Evolutionary conservation across 2,113 vertebrate genomes (phyloP), one percentile per base, ranked within the genome.

Genomic region (Brienomyrus longianalis): DNA sequence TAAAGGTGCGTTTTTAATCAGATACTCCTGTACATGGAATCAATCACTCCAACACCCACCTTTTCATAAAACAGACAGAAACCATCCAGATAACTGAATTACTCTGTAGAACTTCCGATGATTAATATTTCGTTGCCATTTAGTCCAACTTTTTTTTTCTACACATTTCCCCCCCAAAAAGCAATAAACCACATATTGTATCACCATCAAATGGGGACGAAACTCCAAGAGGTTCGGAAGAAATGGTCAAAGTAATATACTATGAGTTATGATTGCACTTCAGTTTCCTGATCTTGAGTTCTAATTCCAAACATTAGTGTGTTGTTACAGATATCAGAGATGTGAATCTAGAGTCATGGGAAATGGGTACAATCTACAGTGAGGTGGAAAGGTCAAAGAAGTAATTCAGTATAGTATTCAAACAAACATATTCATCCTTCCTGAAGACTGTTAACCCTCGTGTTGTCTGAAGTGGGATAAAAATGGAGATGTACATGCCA

Each of bases 1-100:
- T 99, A 31, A 99, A 99, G 96, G 98, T 99, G 92, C 90, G 50
- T 56, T 56, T 54, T 8, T 83, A 31, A 8, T 89, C 48, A 35
- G 19, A 39, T 39, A n/a, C 88, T 50, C 15, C n/a, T 15, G 74
- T 54, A 54, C 31, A 56, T 5, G 17, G 27, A n/a, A 19, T 23
- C 88, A 35, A 50, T 19, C 47, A 15, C 66, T 15, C 56, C 3
- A n/a, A 88, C 87, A 66, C 87, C 54, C 87, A 88, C 56, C 21
- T 39, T 6, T 56, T 59, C 86, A 62, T 31, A 88, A 54, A 3
- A 87, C 19, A 87, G 11, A 54, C 50, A n/a, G 11, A 56, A n/a
- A 89, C 48, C 88, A 80, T 43, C 88, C 51, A 54, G 21, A 35
- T 86, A 54, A 54, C 31, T 86, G 45, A 56, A 83, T 51, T 89